A percentile compares a stretch with the other conserved stretches of the same genome.
Evolutionary conservation across 2,797 vertebrate species (phyloP).

Genomic region (Crax fasciolata): DNA sequence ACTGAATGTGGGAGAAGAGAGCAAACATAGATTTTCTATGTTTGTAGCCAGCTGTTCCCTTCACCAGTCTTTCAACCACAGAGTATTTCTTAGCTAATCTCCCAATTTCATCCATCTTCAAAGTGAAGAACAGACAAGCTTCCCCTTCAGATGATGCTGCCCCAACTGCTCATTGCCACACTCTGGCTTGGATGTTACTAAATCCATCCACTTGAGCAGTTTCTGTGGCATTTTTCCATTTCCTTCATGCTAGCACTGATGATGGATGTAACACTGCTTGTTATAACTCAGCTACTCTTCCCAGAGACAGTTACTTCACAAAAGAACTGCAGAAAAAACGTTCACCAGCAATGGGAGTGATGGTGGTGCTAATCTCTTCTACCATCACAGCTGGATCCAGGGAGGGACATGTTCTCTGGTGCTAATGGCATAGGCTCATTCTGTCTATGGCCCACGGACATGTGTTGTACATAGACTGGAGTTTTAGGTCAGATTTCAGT

Average conservation of each 20-base stretch:
- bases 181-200: neutral
- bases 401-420: neutral
- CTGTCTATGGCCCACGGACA: neutral
- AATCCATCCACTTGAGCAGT: neutral
- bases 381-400: neutral
- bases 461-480: neutral
- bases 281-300: neutral
- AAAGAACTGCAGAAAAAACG: neutral
- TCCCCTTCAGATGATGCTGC: neutral
- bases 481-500: neutral
- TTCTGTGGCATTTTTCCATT: neutral
- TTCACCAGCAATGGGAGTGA: neutral
- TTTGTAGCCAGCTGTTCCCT: neutral
- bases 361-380: neutral
- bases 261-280: neutral
- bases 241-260: neutral
- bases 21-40: neutral
- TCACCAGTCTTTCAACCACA: accelerated
- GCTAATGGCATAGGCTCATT: neutral
- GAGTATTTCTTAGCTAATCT: neutral
- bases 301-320: neutral
- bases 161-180: accelerated
- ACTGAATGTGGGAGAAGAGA: neutral
- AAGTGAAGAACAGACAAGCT: neutral
- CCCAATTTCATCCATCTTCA: neutral